Evolutionary conservation across 2,797 vertebrate genomes (phyloP).

Genomic region (Prunella strophiata): DNA sequence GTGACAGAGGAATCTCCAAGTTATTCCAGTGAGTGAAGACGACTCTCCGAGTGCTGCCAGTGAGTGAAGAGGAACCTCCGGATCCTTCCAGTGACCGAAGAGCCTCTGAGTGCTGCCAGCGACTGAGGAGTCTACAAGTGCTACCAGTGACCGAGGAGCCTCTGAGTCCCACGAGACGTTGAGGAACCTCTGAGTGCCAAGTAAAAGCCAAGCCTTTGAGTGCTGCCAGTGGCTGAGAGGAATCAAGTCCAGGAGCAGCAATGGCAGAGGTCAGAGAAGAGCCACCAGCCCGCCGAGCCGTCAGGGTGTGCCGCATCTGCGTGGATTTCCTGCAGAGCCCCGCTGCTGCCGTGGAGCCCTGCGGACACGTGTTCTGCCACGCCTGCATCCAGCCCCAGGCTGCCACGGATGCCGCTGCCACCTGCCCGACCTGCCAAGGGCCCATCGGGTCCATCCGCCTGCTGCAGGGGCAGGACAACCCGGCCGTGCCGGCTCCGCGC

Average conservation of each 20-base stretch:
- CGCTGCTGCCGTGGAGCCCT: neutral
- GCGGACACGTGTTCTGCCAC: neutral
- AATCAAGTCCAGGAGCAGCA: neutral
- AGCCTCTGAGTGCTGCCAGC: rapidly evolving
- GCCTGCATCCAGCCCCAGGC: neutral
- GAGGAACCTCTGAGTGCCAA: neutral
- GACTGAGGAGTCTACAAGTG: neutral
- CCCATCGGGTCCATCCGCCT: neutral
- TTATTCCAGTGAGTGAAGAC: neutral
- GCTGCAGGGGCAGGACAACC: neutral
- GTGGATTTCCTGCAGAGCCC: neutral
- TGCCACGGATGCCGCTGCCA: neutral
- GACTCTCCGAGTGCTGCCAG: neutral
- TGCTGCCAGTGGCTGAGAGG: too few species aligned
- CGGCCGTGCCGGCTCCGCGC: rapidly evolving
- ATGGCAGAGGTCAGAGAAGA: neutral
- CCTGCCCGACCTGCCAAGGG: neutral
- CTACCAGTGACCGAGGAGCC: too few species aligned
- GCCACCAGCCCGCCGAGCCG: neutral
- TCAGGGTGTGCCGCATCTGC: neutral
- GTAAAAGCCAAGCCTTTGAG: neutral
- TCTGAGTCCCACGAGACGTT: neutral
- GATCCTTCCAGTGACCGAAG: neutral
- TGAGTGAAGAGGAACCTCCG: too few species aligned
- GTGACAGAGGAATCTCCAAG: neutral